Percentiles rank a stretch among this genome's conserved stretches.
phyloP scores from a whole-genome alignment of 2,797 vertebrate species.

The Pantherophis vulpinus region DNA sequence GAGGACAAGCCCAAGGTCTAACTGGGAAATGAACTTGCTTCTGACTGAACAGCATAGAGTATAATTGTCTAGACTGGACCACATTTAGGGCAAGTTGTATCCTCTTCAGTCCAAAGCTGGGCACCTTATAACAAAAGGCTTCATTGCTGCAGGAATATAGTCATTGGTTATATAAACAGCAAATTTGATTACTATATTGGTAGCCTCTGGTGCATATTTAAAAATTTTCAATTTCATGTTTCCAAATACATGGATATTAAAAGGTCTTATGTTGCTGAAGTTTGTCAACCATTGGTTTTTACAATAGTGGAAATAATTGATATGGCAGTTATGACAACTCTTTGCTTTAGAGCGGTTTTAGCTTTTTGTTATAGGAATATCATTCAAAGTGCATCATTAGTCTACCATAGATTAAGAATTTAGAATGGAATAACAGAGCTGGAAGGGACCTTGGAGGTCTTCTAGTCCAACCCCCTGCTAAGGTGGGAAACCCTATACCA shows the following conservation, averaged over 20 bases:
- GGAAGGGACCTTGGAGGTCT: no score
- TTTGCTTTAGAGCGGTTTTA: not conserved
- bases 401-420: not conserved
- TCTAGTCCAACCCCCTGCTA: no score
- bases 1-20: not conserved
- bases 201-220: not conserved
- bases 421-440: no score
- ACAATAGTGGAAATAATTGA: not conserved
- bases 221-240: not conserved
- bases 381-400: not conserved
- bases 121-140: not conserved
- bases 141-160: not conserved
- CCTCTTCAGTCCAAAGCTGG: not conserved
- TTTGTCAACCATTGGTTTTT: not conserved
- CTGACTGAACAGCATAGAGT: not conserved
- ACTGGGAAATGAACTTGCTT: not conserved
- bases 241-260: not conserved
- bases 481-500: not conserved
- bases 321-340: not conserved
- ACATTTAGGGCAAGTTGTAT: not conserved
- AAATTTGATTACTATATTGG: not conserved
- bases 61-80: not conserved
- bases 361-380: not conserved
- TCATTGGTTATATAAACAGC: not conserved
- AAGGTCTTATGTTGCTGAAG: not conserved